These are phyloP conservation scores for Sialia sialis DNA, from an alignment of 2,113 vertebrate species.

Conservation along the genomic window DNA sequence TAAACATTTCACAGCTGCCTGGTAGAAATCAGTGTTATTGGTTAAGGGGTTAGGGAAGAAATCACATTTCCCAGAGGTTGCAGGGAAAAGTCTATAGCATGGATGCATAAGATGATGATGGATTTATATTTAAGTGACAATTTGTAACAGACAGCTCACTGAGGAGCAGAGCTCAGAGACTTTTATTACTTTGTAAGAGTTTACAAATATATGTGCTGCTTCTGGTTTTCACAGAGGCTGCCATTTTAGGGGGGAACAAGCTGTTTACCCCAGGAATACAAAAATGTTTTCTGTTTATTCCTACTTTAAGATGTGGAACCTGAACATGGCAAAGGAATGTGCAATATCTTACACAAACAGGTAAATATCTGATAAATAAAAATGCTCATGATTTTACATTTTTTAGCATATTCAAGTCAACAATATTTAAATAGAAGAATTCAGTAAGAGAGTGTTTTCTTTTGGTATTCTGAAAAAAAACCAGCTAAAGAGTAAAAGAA, in stretches of 20 bases:
- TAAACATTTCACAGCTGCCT: slow-evolving; percentile 43
- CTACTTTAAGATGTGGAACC: background rate
- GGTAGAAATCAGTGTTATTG: background rate
- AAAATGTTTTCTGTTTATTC: background rate
- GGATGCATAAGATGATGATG: background rate
- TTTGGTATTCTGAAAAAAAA: background rate
- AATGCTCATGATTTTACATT: background rate
- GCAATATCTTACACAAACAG: background rate
- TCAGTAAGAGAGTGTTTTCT: background rate
- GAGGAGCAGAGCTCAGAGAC: background rate
- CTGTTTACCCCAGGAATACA: background rate
- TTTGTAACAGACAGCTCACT: background rate
- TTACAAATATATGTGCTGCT: background rate
- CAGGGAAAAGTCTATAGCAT: background rate
- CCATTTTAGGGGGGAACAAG: background rate
- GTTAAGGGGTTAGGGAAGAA: slow-evolving; percentile 14
- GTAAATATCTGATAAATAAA: background rate
- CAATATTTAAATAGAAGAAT: background rate
- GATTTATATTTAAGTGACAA: background rate
- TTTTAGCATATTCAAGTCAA: background rate
- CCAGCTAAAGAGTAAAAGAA: background rate
- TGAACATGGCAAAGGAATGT: background rate
- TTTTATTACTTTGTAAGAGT: background rate
- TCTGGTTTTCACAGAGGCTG: background rate
- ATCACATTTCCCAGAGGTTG: slow-evolving; percentile 27